Evolutionary conservation across 2,888 invertebrate species (phyloP).

Genomic region (Phaonia tiefii): DNA sequence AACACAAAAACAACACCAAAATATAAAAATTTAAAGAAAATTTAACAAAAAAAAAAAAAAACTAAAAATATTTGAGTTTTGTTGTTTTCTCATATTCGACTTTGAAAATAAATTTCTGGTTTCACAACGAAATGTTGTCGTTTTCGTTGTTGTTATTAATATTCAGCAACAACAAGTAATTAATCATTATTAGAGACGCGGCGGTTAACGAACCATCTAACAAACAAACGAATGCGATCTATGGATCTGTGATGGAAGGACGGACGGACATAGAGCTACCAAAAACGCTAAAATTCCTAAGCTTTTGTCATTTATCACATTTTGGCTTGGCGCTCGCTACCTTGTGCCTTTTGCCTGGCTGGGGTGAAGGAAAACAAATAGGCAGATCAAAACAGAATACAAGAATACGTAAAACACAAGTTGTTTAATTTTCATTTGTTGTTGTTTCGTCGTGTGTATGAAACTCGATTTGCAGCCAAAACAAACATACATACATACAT

Average conservation of each 20-base stretch:
- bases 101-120: conserved; percentile 36
- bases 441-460: no score
- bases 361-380: background rate
- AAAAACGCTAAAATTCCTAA: background rate
- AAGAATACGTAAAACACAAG: background rate
- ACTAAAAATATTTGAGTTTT: conserved; percentile 1
- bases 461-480: background rate
- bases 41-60: conserved; percentile 17
- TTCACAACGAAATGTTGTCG: conserved; percentile 13
- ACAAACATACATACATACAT: conserved; percentile 3
- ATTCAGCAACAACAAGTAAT: background rate
- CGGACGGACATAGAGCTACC: background rate
- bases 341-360: no score
- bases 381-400: background rate
- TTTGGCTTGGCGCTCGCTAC: no score
- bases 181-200: conserved; percentile 20
- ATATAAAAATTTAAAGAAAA: background rate
- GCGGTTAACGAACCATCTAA: background rate
- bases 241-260: background rate
- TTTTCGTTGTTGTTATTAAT: conserved; percentile 10
- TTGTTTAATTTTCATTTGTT: no score
- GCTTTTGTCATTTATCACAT: background rate
- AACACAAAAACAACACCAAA: conserved; percentile 4
- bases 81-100: conserved; percentile 1
- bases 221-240: background rate